Evolutionary conservation across 1,140 invertebrate species (phyloP).

Genomic region (Belonocnema kinseyi): DNA sequence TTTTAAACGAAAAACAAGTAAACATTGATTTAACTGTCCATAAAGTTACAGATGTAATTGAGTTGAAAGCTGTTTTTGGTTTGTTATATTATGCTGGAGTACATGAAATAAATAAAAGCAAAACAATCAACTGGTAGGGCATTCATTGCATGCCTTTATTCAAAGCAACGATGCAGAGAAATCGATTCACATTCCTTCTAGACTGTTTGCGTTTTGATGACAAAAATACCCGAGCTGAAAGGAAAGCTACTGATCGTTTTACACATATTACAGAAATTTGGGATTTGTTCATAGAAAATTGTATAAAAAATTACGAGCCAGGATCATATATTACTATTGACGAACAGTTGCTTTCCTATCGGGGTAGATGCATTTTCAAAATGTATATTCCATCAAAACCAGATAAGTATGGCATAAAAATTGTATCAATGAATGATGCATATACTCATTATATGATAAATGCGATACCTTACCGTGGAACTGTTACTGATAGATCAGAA

Average conservation of each 20-base stretch:
- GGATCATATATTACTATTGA: not conserved
- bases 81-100: no score
- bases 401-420: slow-evolving; percentile 62
- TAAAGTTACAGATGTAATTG: no score
- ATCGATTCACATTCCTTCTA: no score
- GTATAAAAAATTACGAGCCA: slow-evolving; percentile 18
- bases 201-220: no score
- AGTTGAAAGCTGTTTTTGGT: no score
- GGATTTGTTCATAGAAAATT: slow-evolving; percentile 30
- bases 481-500: slow-evolving; percentile 51
- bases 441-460: slow-evolving; percentile 64
- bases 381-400: slow-evolving; percentile 30
- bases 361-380: slow-evolving; percentile 18
- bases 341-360: slow-evolving; percentile 35
- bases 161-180: no score
- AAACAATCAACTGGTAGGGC: no score
- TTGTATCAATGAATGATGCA: slow-evolving; percentile 60
- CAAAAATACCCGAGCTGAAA: no score
- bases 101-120: no score
- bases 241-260: no score
- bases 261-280: slow-evolving; percentile 3
- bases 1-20: not conserved
- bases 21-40: no score
- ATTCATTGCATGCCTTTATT: no score
- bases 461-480: slow-evolving; percentile 61